Base-by-base conservation (phyloP, 2,113 vertebrate genomes). In the Elgaria multicarinata region DNA sequence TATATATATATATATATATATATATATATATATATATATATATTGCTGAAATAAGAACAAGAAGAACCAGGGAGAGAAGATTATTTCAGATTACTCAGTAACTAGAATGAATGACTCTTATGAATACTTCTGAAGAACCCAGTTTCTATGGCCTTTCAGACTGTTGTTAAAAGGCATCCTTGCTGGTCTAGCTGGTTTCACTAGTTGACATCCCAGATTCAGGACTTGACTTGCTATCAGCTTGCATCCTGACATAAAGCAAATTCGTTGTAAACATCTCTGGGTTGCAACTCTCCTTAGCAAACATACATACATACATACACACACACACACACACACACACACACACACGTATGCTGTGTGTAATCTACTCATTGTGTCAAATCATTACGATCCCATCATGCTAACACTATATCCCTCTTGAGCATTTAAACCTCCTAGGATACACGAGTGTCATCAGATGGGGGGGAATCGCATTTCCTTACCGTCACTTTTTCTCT, bases 21-120 rank as follows among this genome's bases (percentile, higher is more conserved):
- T 85, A 85, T 83, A 42, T 78, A 89, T 76, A 83, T 66, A 69
- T 82, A 46, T 76, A 75, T 85, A 85, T 83, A 42, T 78, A 89
- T 76, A 83, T 66, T 89, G 39, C 46, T 75, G 71, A 55, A 64
- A 83, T 83, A 88, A 46, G 67, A 58, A 42, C 24, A 55, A n/a
- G 42, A 79, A 26, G n/a, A 66, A 8, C 39, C 22, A 67, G 39
- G 55, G 42, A 46, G 26, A 4, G 20, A 26, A 31, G 50, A 24
- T 64, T 28, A n/a, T 66, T 46, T 67, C 55, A 78, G 42, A 50
- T 66, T 36, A 50, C 42, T 78, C 39, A 50, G 10, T 50, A 78
- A 22, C 39, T 62, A 83, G 24, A 83, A 64, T 66, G 18, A 28
- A 39, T 62, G 28, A 62, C 33, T 31, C 39, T 12, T 39, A 14